Conservation (phyloP, 1,140 invertebrate genomes). For the Megalonaias nervosa region DNA sequence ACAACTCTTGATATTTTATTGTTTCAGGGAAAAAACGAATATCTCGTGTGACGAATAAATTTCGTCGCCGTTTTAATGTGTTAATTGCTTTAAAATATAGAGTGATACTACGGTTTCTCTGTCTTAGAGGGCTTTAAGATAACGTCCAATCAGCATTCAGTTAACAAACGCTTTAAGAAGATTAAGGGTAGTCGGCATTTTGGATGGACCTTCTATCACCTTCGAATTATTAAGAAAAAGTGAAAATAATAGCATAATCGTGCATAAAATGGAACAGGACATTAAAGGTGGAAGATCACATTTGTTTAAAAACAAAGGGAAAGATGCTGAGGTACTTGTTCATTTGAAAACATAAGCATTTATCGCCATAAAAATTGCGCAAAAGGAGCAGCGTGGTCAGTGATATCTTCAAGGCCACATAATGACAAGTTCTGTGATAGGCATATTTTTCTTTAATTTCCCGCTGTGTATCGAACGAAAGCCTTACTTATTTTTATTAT, state of each 20-base stretch:
- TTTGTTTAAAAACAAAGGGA: slow-evolving; percentile 97
- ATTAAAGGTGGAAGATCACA: slow-evolving; percentile 77
- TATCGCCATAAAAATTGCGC: not conserved
- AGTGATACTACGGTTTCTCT: too few species aligned
- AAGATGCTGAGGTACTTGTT: slow-evolving; percentile 93
- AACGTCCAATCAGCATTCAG: slow-evolving; percentile 25
- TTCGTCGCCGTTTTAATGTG: too few species aligned
- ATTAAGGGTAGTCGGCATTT: too few species aligned
- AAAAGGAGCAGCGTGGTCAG: not conserved
- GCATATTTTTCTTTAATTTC: not conserved
- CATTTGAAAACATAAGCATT: slow-evolving; percentile 25
- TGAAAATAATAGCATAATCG: too few species aligned
- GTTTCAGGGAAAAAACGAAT: too few species aligned
- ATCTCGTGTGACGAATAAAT: too few species aligned
- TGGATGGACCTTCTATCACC: too few species aligned
- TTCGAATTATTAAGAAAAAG: too few species aligned
- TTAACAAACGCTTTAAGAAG: not conserved
- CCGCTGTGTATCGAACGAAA: not conserved
- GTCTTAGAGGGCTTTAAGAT: too few species aligned
- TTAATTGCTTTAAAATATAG: too few species aligned
- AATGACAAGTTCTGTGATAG: not conserved
- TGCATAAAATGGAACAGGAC: too few species aligned
- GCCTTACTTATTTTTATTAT: not conserved
- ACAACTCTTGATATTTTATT: too few species aligned
- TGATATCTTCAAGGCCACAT: not conserved